Percentiles rank a stretch among this genome's conserved stretches.
These are phyloP conservation scores for Mesocentrotus franciscanus DNA, from an alignment of 53 echinoderm and acorn worm genomes.

Conservation along the genomic window DNA sequence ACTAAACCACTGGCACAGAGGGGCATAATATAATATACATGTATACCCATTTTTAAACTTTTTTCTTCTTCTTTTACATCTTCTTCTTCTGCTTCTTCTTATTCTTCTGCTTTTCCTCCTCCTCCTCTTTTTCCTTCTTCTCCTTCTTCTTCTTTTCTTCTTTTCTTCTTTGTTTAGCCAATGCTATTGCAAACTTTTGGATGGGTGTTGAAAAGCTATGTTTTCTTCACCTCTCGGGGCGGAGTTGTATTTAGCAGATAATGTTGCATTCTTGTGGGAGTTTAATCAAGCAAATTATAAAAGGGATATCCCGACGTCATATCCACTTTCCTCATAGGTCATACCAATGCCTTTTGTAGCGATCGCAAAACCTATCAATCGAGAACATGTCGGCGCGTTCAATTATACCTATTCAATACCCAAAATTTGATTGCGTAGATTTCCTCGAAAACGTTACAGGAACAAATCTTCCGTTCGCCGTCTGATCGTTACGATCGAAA, in stretches of 20 bases:
- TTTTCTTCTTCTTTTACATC: no score
- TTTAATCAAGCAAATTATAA: slow-evolving; percentile 28
- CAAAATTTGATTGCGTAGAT: slow-evolving; percentile 12
- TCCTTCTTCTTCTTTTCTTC: not conserved
- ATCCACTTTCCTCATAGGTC: not conserved
- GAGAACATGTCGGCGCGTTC: not conserved
- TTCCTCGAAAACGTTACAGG: slow-evolving; percentile 9
- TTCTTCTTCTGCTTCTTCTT: not conserved
- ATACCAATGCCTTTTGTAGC: not conserved
- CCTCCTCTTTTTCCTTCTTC: not conserved
- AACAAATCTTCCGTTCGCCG: not conserved
- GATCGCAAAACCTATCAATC: not conserved
- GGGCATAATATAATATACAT: no score
- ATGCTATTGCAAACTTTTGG: not conserved
- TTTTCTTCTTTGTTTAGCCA: not conserved
- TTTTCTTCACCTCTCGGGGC: not conserved
- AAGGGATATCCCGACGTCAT: not conserved
- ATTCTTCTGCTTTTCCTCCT: not conserved
- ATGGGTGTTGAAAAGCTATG: not conserved
- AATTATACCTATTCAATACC: slow-evolving; percentile 1
- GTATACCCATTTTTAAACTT: no score
- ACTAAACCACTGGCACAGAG: no score
- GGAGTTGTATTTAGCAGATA: not conserved
- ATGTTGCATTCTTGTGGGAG: not conserved
- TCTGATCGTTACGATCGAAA: not conserved